A percentile compares a stretch with the other conserved stretches of the same genome.
Conservation (phyloP, 2,797 vertebrate species). For the Tenualosa thibaudeaui region DNA sequence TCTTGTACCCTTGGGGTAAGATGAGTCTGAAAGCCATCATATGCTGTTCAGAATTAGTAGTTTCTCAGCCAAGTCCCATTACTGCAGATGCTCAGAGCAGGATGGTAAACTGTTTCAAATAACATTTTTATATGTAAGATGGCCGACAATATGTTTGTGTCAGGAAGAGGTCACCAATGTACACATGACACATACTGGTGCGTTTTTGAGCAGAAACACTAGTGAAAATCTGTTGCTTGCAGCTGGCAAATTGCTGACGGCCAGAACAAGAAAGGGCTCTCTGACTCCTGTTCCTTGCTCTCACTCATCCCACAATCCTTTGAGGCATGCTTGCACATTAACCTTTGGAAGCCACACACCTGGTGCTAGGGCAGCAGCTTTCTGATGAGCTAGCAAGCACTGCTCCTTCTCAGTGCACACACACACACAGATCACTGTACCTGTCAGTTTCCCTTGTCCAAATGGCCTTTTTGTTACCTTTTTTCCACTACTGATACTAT, state of each 20-base stretch:
- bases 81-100: conserved; percentile 8
- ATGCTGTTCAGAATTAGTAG: not conserved
- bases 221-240: conserved; percentile 2
- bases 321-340: not conserved
- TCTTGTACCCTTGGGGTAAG: not conserved
- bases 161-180: not conserved
- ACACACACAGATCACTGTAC: not conserved
- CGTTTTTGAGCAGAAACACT: not conserved
- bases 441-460: not conserved
- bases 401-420: not conserved
- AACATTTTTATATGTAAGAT: not conserved
- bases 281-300: not conserved
- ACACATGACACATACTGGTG: not conserved
- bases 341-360: not conserved
- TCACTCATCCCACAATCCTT: conserved; percentile 14
- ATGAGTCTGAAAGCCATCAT: not conserved
- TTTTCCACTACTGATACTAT: not conserved
- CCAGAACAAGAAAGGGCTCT: not conserved
- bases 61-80: not conserved
- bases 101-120: not conserved
- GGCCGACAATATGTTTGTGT: not conserved
- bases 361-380: not conserved
- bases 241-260: conserved; percentile 16
- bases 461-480: not conserved
- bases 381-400: not conserved